Evolutionary conservation across 2,797 vertebrate genomes (phyloP).

Genomic region (Myoxocephalus aenaeus): DNA sequence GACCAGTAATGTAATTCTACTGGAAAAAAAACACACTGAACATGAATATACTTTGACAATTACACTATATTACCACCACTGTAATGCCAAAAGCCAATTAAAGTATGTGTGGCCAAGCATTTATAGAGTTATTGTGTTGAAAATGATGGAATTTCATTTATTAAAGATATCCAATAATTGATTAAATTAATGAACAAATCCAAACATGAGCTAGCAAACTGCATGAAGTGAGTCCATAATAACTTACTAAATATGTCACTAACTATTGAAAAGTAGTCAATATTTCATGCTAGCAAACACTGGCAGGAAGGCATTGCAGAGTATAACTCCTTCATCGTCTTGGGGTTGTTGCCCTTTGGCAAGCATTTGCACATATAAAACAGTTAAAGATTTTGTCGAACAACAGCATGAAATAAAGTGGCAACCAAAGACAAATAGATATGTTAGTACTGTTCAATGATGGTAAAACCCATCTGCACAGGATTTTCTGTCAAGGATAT

Average conservation of each 20-base stretch:
- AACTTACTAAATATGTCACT: slow-evolving; percentile 43
- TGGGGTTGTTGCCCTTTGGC: slow-evolving; percentile 72
- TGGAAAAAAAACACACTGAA: slow-evolving; percentile 17
- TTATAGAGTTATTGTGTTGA: slow-evolving; percentile 14
- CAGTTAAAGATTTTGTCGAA: slow-evolving; percentile 67
- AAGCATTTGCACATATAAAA: slow-evolving; percentile 72
- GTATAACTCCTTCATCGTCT: slow-evolving; percentile 59
- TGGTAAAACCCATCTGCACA: slow-evolving; percentile 34
- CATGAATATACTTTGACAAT: slow-evolving; percentile 18
- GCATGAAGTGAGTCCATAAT: slow-evolving; percentile 37
- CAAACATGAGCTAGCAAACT: slow-evolving; percentile 43
- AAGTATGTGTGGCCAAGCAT: slow-evolving; percentile 27
- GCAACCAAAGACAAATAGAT: slow-evolving; percentile 44
- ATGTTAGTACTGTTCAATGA: slow-evolving; percentile 63
- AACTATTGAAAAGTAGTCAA: slow-evolving; percentile 54
- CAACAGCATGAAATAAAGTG: slow-evolving; percentile 59
- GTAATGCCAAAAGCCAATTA: slow-evolving; percentile 39
- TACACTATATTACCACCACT: slow-evolving; percentile 20
- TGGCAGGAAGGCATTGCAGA: slow-evolving; percentile 43
- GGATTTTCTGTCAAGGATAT: slow-evolving; percentile 20
- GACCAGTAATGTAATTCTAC: neutral
- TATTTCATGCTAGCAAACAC: slow-evolving; percentile 53
- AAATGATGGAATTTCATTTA: slow-evolving; percentile 34
- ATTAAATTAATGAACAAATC: slow-evolving; percentile 44
- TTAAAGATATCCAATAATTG: slow-evolving; percentile 33